Evolutionary conservation across 2,797 vertebrate species (phyloP), one percentile per base, ranked within the genome.

Genomic region (Acanthurus tractus): DNA sequence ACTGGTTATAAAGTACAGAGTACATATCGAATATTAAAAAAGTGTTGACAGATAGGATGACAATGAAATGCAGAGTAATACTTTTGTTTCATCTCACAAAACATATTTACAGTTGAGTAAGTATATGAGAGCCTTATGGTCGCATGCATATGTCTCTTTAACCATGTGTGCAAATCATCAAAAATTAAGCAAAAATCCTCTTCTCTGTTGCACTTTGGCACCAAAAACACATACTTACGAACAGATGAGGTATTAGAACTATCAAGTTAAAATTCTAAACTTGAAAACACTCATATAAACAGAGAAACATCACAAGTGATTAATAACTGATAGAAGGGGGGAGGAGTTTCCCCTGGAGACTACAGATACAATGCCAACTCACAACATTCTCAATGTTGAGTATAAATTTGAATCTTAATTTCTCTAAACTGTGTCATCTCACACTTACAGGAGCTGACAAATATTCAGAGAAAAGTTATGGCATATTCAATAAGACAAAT

Each of bases 341-440:
- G 52, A 62, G n/a, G 6, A 25, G 61, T 59, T 25, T 42, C 57
- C 36, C 36, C 44, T 22, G 14, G 78, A 81, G 72, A 70, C 57
- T 48, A 59, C n/a, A 66, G 44, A 73, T 77, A 38, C 18, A 82
- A 65, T 17, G 2, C 56, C 29, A 20, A 74, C 36, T 80, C 40
- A 83, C 85, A 88, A 81, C 55, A 81, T 64, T 73, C 25, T 8
- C 6, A 59, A 76, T 77, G 38, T 82, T 86, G 72, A 52, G 62
- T 83, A 88, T 84, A 63, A 48, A 86, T 83, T 83, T 22, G 18
- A 70, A 81, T 89, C 74, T 63, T 13, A 71, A 88, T 84, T 79
- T 74, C 18, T 40, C 34, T 56, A 56, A 82, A 74, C 62, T 75
- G 69, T 78, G 54, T 82, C 76, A 80, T 88, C 69, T 86, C 53